Base-by-base conservation (phyloP, 2,888 invertebrate genomes). In the Hydrotaea cyrtoneurina region DNA sequence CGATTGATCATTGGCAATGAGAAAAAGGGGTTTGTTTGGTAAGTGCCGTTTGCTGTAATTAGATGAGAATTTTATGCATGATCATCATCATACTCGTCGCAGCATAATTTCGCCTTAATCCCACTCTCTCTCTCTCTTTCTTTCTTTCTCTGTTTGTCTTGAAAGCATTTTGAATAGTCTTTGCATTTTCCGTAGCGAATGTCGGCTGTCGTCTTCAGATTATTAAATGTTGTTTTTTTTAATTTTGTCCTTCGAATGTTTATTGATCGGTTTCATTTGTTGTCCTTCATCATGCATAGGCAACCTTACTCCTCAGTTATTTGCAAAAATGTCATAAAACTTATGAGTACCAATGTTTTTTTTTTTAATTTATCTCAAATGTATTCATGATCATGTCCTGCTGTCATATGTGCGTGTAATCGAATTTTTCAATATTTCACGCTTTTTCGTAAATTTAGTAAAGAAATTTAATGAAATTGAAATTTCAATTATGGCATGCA, bases 11-110 rank as follows among this genome's bases (percentile, higher is more conserved):
- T 46, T n/a, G n/a, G 19, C 8, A 0, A 46, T 31, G 19, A 15
- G n/a, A 36, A 62, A 64, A 76, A 78, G 53, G 50, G 79, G 66
- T 66, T 23, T 57, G 23, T 8, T n/a, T n/a, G n/a, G n/a, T n/a
- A n/a, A n/a, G 31, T 31, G 31, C 3, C 26, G 23, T n/a, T n/a
- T n/a, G n/a, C n/a, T 62, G 23, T 75, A 80, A 80, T 83, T 75
- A 80, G 74, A 80, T 80, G 84, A 78, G 66, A 62, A 79, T 79
- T 84, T 81, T 76, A 81, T 78, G 84, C 78, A 66, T 39, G 57
- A 66, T 84, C 75, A 80, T 78, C 36, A 26, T 53, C 73, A 74
- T 75, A 43, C 74, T 62, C 53, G 13, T 55, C 7, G 7, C 39
- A 21, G 26, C 59, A 50, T 72, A 31, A 17, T 31, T 46, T 59